phyloP scores from a whole-genome alignment of 2,113 vertebrate genomes.

The Numida meleagris region DNA sequence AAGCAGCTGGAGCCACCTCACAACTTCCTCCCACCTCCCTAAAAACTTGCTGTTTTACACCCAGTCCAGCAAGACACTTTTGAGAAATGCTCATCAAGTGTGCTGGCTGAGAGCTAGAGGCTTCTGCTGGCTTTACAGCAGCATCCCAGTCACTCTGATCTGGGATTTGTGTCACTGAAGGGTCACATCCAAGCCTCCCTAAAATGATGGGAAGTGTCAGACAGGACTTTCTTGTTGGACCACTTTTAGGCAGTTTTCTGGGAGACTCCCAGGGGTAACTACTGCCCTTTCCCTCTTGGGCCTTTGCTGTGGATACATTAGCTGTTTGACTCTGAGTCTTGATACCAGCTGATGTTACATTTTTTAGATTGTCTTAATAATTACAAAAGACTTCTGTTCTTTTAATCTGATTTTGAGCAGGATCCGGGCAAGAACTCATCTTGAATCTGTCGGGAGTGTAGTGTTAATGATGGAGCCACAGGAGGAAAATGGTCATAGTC shows the following conservation, averaged over 20 bases:
- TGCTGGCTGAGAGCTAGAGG: background rate
- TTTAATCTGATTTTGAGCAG: background rate
- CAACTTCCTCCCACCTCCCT: background rate
- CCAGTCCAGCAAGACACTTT: background rate
- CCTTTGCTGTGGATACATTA: background rate
- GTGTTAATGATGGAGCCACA: background rate
- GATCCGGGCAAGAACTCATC: background rate
- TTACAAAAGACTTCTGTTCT: background rate
- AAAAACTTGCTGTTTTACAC: background rate
- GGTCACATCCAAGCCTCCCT: background rate
- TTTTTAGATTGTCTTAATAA: background rate
- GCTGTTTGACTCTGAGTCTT: background rate
- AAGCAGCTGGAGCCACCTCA: background rate
- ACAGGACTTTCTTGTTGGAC: fast-evolving
- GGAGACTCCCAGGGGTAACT: background rate
- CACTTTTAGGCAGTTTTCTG: background rate
- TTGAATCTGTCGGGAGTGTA: background rate
- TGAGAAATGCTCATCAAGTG: background rate
- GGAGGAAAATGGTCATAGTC: background rate
- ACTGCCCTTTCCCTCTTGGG: background rate
- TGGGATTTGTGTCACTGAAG: background rate
- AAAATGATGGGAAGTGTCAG: background rate
- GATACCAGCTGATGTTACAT: background rate
- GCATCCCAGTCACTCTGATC: background rate
- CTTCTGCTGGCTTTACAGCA: background rate